Evolutionary conservation across 2,888 invertebrate species (phyloP), one percentile per base, ranked within the genome.

Genomic region (Harpagoxenus sublaevis): DNA sequence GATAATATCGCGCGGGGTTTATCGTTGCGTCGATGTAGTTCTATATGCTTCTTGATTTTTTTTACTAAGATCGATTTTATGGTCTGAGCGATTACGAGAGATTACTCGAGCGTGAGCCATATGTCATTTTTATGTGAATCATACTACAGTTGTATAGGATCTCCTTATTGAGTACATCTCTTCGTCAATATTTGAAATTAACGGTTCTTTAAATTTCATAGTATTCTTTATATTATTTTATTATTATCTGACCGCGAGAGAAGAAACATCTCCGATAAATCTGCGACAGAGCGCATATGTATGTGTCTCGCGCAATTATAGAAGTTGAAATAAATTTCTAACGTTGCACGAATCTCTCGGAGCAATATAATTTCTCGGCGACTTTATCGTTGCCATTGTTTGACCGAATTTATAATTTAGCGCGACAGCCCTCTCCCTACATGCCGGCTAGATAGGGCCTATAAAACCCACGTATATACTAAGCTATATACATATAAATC

Each of bases 361-460:
- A 18, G 39, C 39, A 18, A 4, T 12, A 60, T 62, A 60, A 81
- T 81, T 28, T 73, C 23, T 18, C 73, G 3, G 18, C 42, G 79
- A 73, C 73, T 73, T 81, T 73, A 73, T 73, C 18, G 35, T 28
- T 8, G 79, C 28, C 31, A 77, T 65, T 66, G 75, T 81, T 81
- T 60, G 35, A 81, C 18, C 73, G 79, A 73, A 81, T 73, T 73
- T 51, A 60, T 73, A 73, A 81, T 81, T 73, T 39, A 71, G 12
- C 45, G 45, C 45, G 55, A 31, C 45, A 60, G 57, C 35, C 45
- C 45, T n/a, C 23, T 23, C 23, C 35, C 15, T 42, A 42, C 42
- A 28, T 1, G 55, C 3, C 39, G 28, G 53, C 9, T 35, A 28
- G 31, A 18, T 18, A 45, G 5, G 10, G 35, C 71, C 57, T 66